Evolutionary conservation across 2,888 invertebrate species (phyloP), one percentile per base, ranked within the genome.

Genomic region (Adineta ricciae): DNA sequence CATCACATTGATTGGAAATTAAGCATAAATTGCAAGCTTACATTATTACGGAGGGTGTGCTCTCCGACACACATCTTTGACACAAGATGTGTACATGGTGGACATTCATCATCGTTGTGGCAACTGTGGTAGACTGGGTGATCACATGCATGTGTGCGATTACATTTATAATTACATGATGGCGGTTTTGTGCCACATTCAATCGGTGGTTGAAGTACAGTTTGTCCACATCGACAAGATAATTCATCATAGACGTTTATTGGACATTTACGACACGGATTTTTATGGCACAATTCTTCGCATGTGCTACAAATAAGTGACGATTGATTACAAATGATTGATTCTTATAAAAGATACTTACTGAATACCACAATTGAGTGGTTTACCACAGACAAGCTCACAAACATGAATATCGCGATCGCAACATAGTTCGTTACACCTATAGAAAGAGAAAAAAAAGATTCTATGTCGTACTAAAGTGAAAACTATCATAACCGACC

Each of bases 171-270:
- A 82, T 91, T 91, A 91, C 98, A 98, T 5, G 92, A 91, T 0
- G 97, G 97, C 7, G 94, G 94, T 86, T 93, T 93, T 0, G 95
- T 94, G 32, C 97, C 97, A 90, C 98, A 98, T 0, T 95, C 93
- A 84, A 98, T 93, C 0, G 98, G 98, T 2, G 98, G 97, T 89
- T 94, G 94, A 84, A 95, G 91, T 50, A 96, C 94, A 87, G 94
- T 93, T 0, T 93, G 92, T 14, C 97, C 97, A 90, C 98, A 98
- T 89, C 94, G 94, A 90, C 98, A 98, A 36, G 93, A 93, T 84
- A 97, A 91, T 91, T 98, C 97, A 84, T 95, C 94, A 91, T 96
- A 96, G 38, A 73, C 78, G 38, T 83, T 83, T 21, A 85, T 38
- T n/a, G 83, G 46, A n/a, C 85, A 85, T 46, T 83, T 56, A 21